Evolutionary conservation across 1,140 invertebrate genomes (phyloP).

Genomic region (Dufourea novaeangliae): DNA sequence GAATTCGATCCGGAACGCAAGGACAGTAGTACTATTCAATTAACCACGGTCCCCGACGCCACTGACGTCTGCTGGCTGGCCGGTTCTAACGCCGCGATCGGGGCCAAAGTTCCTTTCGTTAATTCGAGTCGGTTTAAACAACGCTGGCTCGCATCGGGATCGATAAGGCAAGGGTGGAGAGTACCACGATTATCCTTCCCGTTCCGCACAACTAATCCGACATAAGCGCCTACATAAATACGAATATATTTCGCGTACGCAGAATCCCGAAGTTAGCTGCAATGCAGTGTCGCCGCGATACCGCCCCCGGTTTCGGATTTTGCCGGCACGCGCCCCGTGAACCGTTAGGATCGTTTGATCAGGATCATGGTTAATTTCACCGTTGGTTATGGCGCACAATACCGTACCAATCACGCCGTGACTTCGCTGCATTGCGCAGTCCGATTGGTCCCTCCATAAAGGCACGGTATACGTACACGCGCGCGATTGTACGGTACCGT

Average conservation of each 20-base stretch:
- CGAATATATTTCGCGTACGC: slow-evolving; percentile 46
- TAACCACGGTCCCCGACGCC: not conserved
- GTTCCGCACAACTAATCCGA: slow-evolving; percentile 38
- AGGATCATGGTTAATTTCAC: slow-evolving; percentile 65
- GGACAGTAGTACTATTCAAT: not conserved
- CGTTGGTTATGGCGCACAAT: slow-evolving; percentile 61
- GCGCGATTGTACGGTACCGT: not conserved
- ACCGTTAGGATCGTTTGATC: slow-evolving; percentile 59
- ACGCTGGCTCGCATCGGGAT: not conserved
- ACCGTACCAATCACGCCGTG: slow-evolving; percentile 50
- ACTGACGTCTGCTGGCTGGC: not conserved
- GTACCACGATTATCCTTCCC: slow-evolving; percentile 35
- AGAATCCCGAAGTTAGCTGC: slow-evolving; percentile 32
- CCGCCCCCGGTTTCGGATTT: slow-evolving; percentile 26
- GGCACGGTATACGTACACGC: not conserved
- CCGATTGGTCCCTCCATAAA: slow-evolving; percentile 47
- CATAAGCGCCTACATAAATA: slow-evolving; percentile 50
- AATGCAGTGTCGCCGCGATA: slow-evolving; percentile 51
- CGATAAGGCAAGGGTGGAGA: slow-evolving; percentile 23
- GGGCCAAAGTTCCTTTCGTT: slow-evolving; percentile 12
- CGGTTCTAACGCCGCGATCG: slow-evolving; percentile 1
- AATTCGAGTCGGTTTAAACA: slow-evolving; percentile 12
- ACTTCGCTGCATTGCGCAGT: slow-evolving; percentile 44
- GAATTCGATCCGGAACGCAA: not conserved
- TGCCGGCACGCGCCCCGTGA: slow-evolving; percentile 45